A percentile compares a stretch with the other conserved stretches of the same genome.
phyloP scores from a whole-genome alignment of 1,140 invertebrate species.

The Homarus americanus region DNA sequence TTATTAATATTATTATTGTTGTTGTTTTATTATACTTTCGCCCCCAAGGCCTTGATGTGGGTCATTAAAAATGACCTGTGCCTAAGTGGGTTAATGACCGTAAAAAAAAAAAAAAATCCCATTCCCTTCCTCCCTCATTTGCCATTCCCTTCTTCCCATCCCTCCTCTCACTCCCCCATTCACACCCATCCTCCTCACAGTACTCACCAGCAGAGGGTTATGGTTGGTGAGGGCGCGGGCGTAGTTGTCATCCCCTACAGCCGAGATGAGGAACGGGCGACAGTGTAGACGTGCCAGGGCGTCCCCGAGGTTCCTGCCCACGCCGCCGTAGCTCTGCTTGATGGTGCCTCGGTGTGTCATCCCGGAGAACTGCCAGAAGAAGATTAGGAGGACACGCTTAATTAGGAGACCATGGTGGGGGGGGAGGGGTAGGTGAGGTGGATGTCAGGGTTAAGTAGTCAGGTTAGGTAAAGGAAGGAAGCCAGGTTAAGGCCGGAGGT shows the following conservation, averaged over 20 bases:
- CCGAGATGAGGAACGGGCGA: constrained; percentile 86
- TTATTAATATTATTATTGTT: no score
- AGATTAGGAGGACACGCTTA: neutral
- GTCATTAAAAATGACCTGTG: no score
- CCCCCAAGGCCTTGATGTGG: no score
- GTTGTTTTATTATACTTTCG: no score
- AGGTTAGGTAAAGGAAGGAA: neutral
- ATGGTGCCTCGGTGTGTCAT: constrained; percentile 85
- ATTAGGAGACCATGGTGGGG: neutral
- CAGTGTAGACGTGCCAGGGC: constrained; percentile 86
- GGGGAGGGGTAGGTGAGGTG: neutral
- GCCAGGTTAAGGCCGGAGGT: neutral
- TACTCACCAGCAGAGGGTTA: constrained; percentile 79
- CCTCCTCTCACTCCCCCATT: no score
- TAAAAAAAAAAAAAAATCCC: no score
- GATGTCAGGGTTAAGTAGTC: no score
- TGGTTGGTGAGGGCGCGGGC: constrained; percentile 78
- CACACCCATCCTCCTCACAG: constrained; percentile 48
- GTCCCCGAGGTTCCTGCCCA: constrained; percentile 94
- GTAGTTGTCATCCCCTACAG: constrained; percentile 86
- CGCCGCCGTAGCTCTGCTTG: constrained; percentile 87
- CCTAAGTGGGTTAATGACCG: no score
- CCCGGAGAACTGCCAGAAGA: constrained; percentile 83
- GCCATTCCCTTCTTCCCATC: no score
- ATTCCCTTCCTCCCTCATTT: no score